Evolutionary conservation across 2,888 invertebrate species (phyloP).

Genomic region (Neoaliturus tenellus): DNA sequence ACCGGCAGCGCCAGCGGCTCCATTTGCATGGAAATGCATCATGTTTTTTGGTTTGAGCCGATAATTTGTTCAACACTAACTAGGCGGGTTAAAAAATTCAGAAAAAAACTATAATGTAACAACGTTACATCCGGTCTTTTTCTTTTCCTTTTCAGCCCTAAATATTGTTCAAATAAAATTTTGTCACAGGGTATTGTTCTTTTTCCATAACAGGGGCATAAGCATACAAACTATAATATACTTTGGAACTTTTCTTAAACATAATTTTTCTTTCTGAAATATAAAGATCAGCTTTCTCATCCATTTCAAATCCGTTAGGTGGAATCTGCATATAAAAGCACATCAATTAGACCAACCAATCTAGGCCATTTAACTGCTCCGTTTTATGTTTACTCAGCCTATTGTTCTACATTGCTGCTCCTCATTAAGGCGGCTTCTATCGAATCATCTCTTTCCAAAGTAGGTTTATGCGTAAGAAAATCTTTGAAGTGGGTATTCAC

Average conservation of each 20-base stretch:
- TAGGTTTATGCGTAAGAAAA: not conserved
- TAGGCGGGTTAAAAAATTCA: too few relatives aligned
- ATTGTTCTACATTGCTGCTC: not conserved
- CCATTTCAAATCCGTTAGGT: not conserved
- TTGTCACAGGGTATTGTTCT: too few relatives aligned
- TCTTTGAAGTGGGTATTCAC: too few relatives aligned
- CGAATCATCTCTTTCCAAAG: not conserved
- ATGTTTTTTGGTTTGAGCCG: not conserved
- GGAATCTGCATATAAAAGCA: not conserved
- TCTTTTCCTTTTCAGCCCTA: too few relatives aligned
- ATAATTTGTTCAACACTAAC: not conserved
- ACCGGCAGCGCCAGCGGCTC: not conserved
- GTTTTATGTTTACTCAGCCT: not conserved
- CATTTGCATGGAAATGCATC: constrained; percentile 5
- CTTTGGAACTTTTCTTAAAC: too few relatives aligned
- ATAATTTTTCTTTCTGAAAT: too few relatives aligned
- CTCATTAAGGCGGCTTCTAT: not conserved
- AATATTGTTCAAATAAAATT: too few relatives aligned
- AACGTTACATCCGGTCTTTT: too few relatives aligned
- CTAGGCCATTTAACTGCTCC: not conserved
- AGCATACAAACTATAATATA: too few relatives aligned
- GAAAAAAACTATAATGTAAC: too few relatives aligned
- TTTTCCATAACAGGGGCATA: too few relatives aligned
- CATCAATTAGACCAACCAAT: not conserved
- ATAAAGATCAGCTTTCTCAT: not conserved